Percentiles rank a stretch among this genome's conserved stretches.
These are phyloP conservation scores for Cyclophora albipunctata DNA, from an alignment of 2,888 invertebrate genomes.

Conservation along the genomic window DNA sequence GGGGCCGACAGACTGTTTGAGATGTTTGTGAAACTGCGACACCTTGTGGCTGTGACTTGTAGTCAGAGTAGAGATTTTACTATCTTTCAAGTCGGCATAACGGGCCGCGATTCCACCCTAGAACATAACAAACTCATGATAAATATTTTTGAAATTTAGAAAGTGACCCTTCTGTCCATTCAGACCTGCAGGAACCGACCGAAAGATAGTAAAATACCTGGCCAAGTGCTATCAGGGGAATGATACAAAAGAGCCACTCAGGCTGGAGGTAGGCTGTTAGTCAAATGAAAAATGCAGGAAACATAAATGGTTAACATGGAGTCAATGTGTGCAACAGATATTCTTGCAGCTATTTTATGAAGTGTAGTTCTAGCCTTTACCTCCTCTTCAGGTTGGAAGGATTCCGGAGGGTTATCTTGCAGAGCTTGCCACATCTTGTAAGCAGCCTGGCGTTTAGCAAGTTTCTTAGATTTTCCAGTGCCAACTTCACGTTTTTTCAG, in stretches of 20 bases:
- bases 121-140: conserved; percentile 46
- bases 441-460: conserved; percentile 97
- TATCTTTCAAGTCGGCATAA: conserved; percentile 92
- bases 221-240: conserved; percentile 54
- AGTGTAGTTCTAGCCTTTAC: conserved; percentile 38
- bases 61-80: conserved; percentile 90
- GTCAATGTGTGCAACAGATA: not conserved
- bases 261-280: conserved; percentile 4
- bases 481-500: conserved; percentile 89
- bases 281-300: not conserved
- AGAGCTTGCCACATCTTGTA: conserved; percentile 93
- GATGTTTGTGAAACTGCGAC: conserved; percentile 94
- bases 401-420: conserved; percentile 84
- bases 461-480: conserved; percentile 95
- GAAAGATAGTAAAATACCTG: conserved; percentile 78
- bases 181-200: conserved; percentile 40
- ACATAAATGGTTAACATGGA: too few relatives aligned
- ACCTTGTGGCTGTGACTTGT: conserved; percentile 93
- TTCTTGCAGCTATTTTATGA: not conserved
- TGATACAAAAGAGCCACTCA: conserved; percentile 36
- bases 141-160: conserved; percentile 16
- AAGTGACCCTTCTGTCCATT: conserved; percentile 33
- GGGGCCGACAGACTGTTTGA: conserved; percentile 89
- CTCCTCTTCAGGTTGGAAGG: conserved; percentile 81
- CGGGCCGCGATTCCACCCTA: conserved; percentile 82